Conservation (phyloP, 2,888 invertebrate genomes). For the Pherbina coryleti region DNA sequence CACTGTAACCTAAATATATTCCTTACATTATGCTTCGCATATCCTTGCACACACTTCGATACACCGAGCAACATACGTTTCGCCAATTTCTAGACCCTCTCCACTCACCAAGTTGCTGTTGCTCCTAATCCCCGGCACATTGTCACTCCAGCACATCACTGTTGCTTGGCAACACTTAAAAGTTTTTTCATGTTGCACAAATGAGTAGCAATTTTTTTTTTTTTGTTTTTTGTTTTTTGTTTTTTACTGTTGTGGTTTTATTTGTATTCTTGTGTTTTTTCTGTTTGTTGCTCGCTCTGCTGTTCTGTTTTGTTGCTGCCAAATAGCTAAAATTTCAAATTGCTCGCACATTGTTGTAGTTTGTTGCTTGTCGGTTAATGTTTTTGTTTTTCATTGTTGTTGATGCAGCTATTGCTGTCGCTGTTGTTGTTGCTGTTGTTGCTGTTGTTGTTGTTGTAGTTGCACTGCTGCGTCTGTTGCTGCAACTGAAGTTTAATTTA, state of each 20-base stretch:
- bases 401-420: neutral
- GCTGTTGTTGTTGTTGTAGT: too few relatives aligned
- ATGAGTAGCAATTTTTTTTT: neutral
- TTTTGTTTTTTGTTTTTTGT: neutral
- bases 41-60: constrained; percentile 24
- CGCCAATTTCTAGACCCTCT: too few relatives aligned
- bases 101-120: too few relatives aligned
- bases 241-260: neutral
- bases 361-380: neutral
- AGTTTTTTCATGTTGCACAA: constrained; percentile 1
- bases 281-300: too few relatives aligned
- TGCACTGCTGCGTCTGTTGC: too few relatives aligned
- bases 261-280: neutral
- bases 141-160: neutral
- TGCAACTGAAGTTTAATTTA: constrained; percentile 18
- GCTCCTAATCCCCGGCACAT: neutral
- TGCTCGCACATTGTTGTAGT: neutral
- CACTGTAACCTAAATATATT: constrained; percentile 31
- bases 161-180: constrained; percentile 2
- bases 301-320: constrained; percentile 1
- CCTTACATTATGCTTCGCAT: constrained; percentile 32
- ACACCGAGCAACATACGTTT: neutral
- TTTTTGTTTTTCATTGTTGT: neutral
- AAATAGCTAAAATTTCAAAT: constrained; percentile 20
- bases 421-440: too few relatives aligned